Evolutionary conservation across 2,797 vertebrate species (phyloP).

Genomic region (Myotis daubentonii): DNA sequence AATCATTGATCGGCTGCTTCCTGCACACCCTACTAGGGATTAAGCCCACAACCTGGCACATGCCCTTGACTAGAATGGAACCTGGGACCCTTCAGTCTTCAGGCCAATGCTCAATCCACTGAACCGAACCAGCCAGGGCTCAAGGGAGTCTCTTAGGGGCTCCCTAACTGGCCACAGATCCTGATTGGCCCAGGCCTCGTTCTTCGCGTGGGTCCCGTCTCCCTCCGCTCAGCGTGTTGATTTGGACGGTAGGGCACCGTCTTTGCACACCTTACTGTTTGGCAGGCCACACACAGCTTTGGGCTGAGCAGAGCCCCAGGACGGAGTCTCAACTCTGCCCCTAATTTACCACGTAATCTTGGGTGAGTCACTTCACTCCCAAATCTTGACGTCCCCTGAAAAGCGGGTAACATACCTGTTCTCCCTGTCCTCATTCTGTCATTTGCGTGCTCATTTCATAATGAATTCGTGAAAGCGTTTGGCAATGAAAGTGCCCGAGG

Average conservation of each 20-base stretch:
- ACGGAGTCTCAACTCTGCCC: neutral
- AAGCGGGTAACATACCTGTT: constrained; percentile 24
- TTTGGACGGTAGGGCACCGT: neutral
- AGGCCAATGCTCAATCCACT: too few species aligned
- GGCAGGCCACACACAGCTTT: neutral
- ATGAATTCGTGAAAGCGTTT: constrained; percentile 37
- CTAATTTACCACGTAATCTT: neutral
- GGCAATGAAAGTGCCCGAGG: neutral
- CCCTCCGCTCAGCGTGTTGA: neutral
- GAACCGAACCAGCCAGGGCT: too few species aligned
- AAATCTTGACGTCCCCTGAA: neutral
- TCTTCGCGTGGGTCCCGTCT: neutral
- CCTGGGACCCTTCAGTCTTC: too few species aligned
- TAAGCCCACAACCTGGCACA: too few species aligned
- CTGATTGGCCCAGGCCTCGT: too few species aligned
- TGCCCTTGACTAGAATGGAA: too few species aligned
- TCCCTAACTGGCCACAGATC: neutral
- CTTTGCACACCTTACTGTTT: neutral
- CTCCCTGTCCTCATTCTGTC: constrained; percentile 57
- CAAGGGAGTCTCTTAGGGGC: neutral
- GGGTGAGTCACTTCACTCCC: constrained; percentile 46
- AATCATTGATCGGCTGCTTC: too few species aligned
- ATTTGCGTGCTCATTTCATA: neutral
- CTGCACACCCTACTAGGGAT: too few species aligned
- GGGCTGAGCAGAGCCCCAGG: neutral